Conservation (phyloP, 2,113 vertebrate genomes). For the Sinocyclocheilus maitianheensis region DNA sequence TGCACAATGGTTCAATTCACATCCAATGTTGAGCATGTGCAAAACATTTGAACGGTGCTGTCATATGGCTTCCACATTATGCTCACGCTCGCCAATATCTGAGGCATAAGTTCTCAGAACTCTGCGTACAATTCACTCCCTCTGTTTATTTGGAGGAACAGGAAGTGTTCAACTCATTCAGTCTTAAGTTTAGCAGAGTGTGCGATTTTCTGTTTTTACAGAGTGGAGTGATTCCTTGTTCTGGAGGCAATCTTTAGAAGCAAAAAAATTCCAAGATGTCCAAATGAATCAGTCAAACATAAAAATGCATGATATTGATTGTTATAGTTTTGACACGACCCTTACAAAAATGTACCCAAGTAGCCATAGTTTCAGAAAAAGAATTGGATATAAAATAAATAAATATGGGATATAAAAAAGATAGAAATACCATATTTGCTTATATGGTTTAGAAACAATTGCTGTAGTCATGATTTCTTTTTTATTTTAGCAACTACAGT, state of each 20-base stretch:
- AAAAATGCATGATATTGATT: conserved; percentile 12
- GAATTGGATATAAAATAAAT: neutral
- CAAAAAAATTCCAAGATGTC: neutral
- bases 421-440: neutral
- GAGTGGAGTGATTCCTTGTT: conserved; percentile 11
- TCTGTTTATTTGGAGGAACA: conserved; percentile 41
- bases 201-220: conserved; percentile 35
- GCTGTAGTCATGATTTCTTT: neutral
- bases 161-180: conserved; percentile 15
- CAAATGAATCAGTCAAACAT: conserved; percentile 1
- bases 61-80: conserved; percentile 67
- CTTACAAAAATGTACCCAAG: neutral
- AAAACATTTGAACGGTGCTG: conserved; percentile 58
- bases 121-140: neutral
- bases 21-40: conserved; percentile 47
- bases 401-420: neutral
- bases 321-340: neutral
- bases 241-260: conserved; percentile 4
- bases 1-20: conserved; percentile 52
- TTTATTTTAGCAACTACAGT: no score
- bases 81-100: conserved; percentile 36
- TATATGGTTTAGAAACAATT: neutral
- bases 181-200: conserved; percentile 3
- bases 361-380: neutral
- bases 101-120: conserved; percentile 8